These are phyloP conservation scores for Electrona antarctica DNA, from an alignment of 2,113 vertebrate genomes.

Conservation along the genomic window DNA sequence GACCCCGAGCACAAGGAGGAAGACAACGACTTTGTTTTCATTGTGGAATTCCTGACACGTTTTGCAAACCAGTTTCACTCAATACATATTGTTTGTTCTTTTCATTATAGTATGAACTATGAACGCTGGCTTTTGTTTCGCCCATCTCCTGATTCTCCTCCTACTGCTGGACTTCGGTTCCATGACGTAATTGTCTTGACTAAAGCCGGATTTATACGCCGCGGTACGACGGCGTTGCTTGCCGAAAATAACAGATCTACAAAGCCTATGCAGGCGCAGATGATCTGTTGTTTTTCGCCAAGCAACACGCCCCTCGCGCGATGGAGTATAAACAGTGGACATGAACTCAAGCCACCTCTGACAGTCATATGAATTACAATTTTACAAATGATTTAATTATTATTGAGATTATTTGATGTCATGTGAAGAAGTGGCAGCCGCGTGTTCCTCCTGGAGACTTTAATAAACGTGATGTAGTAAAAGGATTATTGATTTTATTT, in stretches of 20 bases:
- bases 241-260: too few species aligned
- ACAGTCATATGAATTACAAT: too few species aligned
- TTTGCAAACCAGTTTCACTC: background rate
- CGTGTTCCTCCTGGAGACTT: too few species aligned
- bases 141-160: conserved; percentile 37
- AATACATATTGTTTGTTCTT: background rate
- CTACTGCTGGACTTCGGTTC: conserved; percentile 71
- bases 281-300: too few species aligned
- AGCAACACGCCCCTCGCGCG: too few species aligned
- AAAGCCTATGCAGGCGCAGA: too few species aligned
- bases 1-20: too few species aligned
- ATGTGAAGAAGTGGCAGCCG: too few species aligned
- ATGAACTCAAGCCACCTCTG: conserved; percentile 7
- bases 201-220: background rate
- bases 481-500: background rate
- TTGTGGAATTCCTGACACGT: background rate
- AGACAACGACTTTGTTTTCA: too few species aligned
- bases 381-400: too few species aligned
- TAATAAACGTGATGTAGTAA: background rate
- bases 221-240: too few species aligned
- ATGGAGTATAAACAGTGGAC: conserved; percentile 41
- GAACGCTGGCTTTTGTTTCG: conserved; percentile 72
- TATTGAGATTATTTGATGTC: too few species aligned
- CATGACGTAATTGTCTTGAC: conserved; percentile 80
- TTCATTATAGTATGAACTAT: background rate